phyloP scores from a whole-genome alignment of 2,888 invertebrate genomes.

The Brenthis hecate region DNA sequence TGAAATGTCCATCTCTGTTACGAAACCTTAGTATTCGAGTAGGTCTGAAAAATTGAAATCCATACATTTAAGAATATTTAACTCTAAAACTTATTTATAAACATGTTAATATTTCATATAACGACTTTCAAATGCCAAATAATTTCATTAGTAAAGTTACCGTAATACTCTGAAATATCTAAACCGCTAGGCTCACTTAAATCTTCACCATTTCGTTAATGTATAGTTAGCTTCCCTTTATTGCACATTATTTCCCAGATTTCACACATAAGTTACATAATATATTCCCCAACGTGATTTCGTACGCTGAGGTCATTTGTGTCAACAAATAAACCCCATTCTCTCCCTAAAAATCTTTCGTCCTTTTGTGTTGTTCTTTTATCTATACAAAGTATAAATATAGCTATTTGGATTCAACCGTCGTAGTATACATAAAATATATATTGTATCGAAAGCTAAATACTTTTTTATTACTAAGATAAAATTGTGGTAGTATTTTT shows the following conservation, averaged over 20 bases:
- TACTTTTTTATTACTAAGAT: no score
- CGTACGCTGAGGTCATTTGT: constrained; percentile 8
- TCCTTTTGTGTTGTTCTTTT: neutral
- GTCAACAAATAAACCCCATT: constrained; percentile 9
- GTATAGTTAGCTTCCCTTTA: neutral
- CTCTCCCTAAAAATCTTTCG: neutral
- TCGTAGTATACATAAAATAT: no score
- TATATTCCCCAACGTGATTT: constrained; percentile 5
- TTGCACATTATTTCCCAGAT: neutral
- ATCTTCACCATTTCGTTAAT: neutral
- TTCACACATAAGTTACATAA: constrained; percentile 9
- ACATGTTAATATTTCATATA: no score
- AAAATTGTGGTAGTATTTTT: no score
- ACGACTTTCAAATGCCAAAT: no score
- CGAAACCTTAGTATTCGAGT: constrained; percentile 2
- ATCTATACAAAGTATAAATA: neutral
- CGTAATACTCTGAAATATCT: no score
- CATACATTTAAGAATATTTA: neutral
- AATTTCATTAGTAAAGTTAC: no score
- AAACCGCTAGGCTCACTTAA: no score
- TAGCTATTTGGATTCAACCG: neutral
- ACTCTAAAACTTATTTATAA: neutral
- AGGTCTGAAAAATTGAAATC: constrained; percentile 12
- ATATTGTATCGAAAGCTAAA: no score
- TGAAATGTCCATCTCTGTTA: constrained; percentile 23